Base-by-base conservation (phyloP, 1,140 invertebrate species). In the Oedothorax gibbosus region DNA sequence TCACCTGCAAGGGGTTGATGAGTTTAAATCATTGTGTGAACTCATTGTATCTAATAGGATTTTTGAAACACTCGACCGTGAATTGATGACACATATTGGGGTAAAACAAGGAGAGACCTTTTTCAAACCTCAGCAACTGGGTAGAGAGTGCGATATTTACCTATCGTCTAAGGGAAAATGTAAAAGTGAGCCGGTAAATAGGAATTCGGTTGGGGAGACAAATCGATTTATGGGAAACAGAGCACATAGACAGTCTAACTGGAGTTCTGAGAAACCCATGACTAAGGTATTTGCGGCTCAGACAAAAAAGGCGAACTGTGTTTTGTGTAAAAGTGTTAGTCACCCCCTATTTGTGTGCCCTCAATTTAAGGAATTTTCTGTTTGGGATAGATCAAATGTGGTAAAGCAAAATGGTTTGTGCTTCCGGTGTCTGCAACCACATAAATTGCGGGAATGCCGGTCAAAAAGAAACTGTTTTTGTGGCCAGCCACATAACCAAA, bases 401-500 rank as follows among this genome's bases (percentile, higher is more conserved):
- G 7, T 57, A 56, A 75, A 57, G 20, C 7, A 14, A 53, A 57
- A 11, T 60, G 18, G 7, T 18, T 35, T 35, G 35, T 35, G 35
- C 5, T 35, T 35, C 35, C 49, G 51, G 8, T 56, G 71, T 73
- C 56, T 73, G 15, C n/a, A 2, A 18, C 53, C 50, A 11, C 49
- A 54, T 51, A 53, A 53, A 21, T 11, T 50, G n/a, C 21, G 11
- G n/a, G 35, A 77, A 64, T 77, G 49, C 57, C 15, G 0, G 50
- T 64, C 75, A 64, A 1, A 77, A 21, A 77, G 62, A n/a, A n/a
- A 77, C 35, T 49, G 60, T 15, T 77, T 77, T 64, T 77, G 56
- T 10, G 8, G 4, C 18, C 62, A 77, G 51, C 20, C 75, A 8
- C 20, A 77, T 77, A 7, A 51, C 51, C 50, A 49, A 15, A n/a